Conservation (phyloP, 2,113 vertebrate genomes). For the Spea bombifrons region DNA sequence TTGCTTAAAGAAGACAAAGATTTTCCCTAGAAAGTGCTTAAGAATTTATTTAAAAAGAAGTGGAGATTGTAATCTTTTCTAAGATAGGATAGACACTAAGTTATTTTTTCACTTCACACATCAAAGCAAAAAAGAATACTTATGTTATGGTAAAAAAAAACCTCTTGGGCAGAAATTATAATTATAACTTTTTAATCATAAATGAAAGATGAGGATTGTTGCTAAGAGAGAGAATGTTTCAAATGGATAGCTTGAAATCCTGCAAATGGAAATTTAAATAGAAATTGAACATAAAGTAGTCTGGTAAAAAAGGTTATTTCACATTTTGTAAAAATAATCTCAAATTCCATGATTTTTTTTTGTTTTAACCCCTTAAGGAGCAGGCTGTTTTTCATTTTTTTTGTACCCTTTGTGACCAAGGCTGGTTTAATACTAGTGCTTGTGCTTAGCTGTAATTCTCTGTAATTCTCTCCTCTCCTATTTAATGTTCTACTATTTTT, state of each 20-base stretch:
- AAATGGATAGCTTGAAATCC: constrained; percentile 8
- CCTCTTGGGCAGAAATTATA: constrained; percentile 46
- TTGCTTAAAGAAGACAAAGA: constrained; percentile 9
- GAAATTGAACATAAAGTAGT: constrained; percentile 19
- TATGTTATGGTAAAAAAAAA: constrained; percentile 35
- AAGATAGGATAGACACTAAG: constrained; percentile 29
- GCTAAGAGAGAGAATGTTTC: constrained; percentile 31
- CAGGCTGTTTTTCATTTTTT: too few species aligned
- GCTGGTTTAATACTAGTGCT: too few species aligned
- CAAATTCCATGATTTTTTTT: too few species aligned
- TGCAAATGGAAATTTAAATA: constrained; percentile 1
- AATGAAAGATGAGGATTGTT: constrained; percentile 38
- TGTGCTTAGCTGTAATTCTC: too few species aligned
- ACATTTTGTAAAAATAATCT: too few species aligned
- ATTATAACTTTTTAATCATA: constrained; percentile 47
- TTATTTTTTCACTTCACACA: constrained; percentile 15
- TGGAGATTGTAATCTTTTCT: constrained; percentile 41
- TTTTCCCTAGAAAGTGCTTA: constrained; percentile 36
- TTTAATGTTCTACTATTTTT: too few species aligned
- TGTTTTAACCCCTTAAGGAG: too few species aligned
- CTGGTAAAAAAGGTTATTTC: not conserved
- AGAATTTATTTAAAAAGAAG: constrained; percentile 39
- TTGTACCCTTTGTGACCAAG: too few species aligned
- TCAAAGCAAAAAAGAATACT: constrained; percentile 36
- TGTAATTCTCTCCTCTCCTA: too few species aligned